These are phyloP conservation scores for Pitta sordida DNA, from an alignment of 2,113 vertebrate species.

Conservation along the genomic window DNA sequence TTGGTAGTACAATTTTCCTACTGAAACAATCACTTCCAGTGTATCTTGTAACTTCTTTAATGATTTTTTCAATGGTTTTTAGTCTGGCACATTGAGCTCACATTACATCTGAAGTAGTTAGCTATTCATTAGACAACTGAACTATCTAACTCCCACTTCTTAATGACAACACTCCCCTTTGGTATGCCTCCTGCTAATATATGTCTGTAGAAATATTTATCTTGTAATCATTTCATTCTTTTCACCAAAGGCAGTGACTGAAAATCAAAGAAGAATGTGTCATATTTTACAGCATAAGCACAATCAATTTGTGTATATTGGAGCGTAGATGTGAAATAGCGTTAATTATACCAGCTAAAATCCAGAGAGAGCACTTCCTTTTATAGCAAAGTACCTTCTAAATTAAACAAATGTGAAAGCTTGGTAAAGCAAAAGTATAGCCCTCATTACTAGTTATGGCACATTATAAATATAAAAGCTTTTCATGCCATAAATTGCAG, in stretches of 20 bases:
- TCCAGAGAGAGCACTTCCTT: slow-evolving; percentile 62
- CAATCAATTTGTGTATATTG: slow-evolving; percentile 54
- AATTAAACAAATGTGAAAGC: slow-evolving; percentile 65
- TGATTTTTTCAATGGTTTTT: neutral
- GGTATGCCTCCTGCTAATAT: neutral
- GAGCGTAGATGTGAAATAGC: slow-evolving; percentile 35
- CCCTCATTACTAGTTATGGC: slow-evolving; percentile 51
- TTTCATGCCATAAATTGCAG: slow-evolving; percentile 59
- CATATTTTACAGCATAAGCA: slow-evolving; percentile 30
- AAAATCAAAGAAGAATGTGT: slow-evolving; percentile 29
- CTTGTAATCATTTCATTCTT: slow-evolving; percentile 28
- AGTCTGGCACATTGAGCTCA: neutral
- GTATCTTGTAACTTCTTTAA: neutral
- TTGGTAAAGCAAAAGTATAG: slow-evolving; percentile 45
- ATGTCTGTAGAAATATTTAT: slow-evolving; percentile 35
- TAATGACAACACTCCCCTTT: neutral
- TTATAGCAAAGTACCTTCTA: slow-evolving; percentile 64
- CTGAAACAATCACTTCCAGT: neutral
- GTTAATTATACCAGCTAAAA: slow-evolving; percentile 59
- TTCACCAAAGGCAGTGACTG: slow-evolving; percentile 13
- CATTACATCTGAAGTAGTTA: neutral
- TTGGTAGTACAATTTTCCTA: neutral
- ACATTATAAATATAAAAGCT: slow-evolving; percentile 61
- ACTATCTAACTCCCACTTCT: neutral
- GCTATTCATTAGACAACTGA: neutral